A percentile compares a stretch with the other conserved stretches of the same genome.
Evolutionary conservation across 2,113 vertebrate genomes (phyloP).

Genomic region (Ahaetulla prasina): DNA sequence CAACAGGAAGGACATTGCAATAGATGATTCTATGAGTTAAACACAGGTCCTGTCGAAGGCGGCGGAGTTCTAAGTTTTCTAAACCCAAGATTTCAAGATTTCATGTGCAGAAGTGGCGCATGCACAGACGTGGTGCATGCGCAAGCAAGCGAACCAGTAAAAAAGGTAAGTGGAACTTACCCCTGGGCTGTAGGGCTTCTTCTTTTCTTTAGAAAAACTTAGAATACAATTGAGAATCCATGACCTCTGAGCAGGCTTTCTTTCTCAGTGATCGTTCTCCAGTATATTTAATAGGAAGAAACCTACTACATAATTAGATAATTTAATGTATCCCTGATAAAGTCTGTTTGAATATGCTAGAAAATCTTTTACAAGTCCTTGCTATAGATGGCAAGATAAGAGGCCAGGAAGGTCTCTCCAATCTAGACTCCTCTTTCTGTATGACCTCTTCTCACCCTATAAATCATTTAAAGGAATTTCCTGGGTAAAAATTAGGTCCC

Average conservation of each 20-base stretch:
- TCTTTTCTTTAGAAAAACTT: not conserved
- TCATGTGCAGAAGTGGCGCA: too few species aligned
- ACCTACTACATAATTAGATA: not conserved
- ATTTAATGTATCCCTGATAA: not conserved
- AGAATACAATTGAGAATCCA: not conserved
- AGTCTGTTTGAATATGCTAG: not conserved
- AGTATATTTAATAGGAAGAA: not conserved
- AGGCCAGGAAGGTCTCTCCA: not conserved
- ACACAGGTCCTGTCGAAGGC: too few species aligned
- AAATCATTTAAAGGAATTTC: not conserved
- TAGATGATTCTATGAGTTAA: too few species aligned
- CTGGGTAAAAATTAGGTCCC: not conserved
- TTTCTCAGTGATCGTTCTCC: not conserved
- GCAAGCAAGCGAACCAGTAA: too few species aligned
- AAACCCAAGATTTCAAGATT: too few species aligned
- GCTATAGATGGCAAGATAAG: not conserved
- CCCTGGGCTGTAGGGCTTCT: not conserved
- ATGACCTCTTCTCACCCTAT: not conserved
- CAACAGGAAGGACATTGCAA: too few species aligned
- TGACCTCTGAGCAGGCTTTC: not conserved
- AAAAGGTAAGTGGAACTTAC: too few species aligned
- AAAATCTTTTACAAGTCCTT: not conserved
- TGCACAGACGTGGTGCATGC: too few species aligned
- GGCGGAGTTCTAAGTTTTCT: too few species aligned
- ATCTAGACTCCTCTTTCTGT: not conserved